These are phyloP conservation scores for Agrotis exclamationis DNA, from an alignment of 2,888 invertebrate genomes.

Conservation along the genomic window DNA sequence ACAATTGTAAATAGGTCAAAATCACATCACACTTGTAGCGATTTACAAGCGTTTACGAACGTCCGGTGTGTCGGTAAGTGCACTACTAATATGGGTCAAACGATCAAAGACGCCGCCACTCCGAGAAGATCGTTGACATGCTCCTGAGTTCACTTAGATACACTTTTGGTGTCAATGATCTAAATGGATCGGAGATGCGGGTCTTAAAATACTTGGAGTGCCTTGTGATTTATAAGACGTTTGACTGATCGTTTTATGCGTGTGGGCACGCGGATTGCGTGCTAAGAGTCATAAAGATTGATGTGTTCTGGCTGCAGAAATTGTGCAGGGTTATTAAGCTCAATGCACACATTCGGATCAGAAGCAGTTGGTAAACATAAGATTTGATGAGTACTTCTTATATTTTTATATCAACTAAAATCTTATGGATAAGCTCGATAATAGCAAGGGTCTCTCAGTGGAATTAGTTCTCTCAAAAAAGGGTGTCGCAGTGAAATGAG, in stretches of 20 bases:
- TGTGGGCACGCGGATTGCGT: slow-evolving; percentile 35
- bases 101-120: slow-evolving; percentile 79
- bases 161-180: slow-evolving; percentile 76
- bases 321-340: neutral
- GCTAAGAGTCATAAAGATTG: slow-evolving; percentile 22
- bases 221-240: slow-evolving; percentile 40
- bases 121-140: slow-evolving; percentile 73
- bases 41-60: slow-evolving; percentile 68
- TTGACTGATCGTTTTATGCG: slow-evolving; percentile 40
- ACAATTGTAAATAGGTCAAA: slow-evolving; percentile 64
- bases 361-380: neutral
- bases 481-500: too few species aligned
- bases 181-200: slow-evolving; percentile 36
- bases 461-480: neutral
- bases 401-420: neutral
- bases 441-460: neutral
- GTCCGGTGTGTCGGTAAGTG: slow-evolving; percentile 75
- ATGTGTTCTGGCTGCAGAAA: slow-evolving; percentile 18
- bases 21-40: slow-evolving; percentile 67
- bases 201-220: slow-evolving; percentile 41
- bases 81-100: slow-evolving; percentile 79
- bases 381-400: neutral
- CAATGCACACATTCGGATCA: neutral
- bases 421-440: neutral
- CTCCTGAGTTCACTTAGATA: slow-evolving; percentile 68